These are phyloP conservation scores for Hemicentrotus pulcherrimus DNA, from an alignment of 35 echinoderm and acorn worm species.

Conservation along the genomic window DNA sequence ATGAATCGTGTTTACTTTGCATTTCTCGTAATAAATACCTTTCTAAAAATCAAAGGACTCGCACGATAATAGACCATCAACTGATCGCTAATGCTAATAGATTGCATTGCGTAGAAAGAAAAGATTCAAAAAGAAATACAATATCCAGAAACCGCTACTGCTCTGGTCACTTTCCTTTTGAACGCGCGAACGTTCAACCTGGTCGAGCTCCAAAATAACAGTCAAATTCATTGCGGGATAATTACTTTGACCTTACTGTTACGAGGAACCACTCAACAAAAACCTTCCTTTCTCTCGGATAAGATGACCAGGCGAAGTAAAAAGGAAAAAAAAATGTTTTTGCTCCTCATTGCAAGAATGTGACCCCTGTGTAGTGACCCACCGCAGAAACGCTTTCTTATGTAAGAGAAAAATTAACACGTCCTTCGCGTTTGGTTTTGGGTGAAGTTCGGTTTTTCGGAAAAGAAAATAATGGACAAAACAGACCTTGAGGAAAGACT, in stretches of 20 bases:
- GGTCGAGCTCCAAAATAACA: neutral
- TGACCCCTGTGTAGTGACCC: neutral
- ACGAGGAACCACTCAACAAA: slow-evolving; percentile 27
- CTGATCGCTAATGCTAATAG: neutral
- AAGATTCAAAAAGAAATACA: too few species aligned
- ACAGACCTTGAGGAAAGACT: slow-evolving; percentile 7
- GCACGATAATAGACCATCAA: neutral
- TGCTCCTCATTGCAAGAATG: neutral
- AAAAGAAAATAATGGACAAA: slow-evolving; percentile 3
- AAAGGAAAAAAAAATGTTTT: neutral
- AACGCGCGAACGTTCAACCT: neutral
- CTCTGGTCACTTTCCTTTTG: slow-evolving; percentile 1
- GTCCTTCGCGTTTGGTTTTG: slow-evolving; percentile 17
- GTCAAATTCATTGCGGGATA: slow-evolving; percentile 14
- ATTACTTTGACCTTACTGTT: slow-evolving; percentile 42
- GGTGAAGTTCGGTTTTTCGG: slow-evolving; percentile 36
- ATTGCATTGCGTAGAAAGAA: neutral
- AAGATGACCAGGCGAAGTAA: neutral
- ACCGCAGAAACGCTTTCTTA: neutral
- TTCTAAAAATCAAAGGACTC: neutral
- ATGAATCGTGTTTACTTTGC: neutral
- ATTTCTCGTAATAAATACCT: neutral
- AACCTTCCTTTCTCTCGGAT: neutral
- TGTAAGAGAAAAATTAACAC: slow-evolving; percentile 4
- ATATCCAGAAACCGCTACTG: neutral